Base-by-base conservation (phyloP, 2,113 vertebrate species). In the Aphyosemion australe region DNA sequence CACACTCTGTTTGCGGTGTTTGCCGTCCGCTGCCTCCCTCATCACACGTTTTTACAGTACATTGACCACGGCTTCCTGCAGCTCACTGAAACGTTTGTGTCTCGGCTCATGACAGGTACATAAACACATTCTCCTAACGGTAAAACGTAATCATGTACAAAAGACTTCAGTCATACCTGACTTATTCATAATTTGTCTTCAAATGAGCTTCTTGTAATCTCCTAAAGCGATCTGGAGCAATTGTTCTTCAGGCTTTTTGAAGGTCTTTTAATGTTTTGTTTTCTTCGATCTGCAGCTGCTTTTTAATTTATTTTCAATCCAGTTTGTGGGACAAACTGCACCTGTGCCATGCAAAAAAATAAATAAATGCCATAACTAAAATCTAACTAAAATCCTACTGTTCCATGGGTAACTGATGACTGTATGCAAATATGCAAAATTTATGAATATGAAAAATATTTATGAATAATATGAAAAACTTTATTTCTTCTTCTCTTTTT, bases 1-100 rank as follows among this genome's bases (percentile, higher is more conserved):
- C 93, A 95, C 72, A 95, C 95, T 12, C 84, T 97, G 68, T 92
- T 97, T 43, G 80, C 86, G 0, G 86, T 92, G 26, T 91, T 99
- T 1, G 96, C 94, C 0, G 78, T 95, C 64, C 93, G 91, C 1
- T 97, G 95, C 74, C 95, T 98, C 10, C 95, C 96, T 75, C 83
- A 89, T 71, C 92, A 95, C 67, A 95, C 90, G 32, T 92, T 99
- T 64, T 90, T 99, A 37, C 95, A 96, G 86, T 95, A 96, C 32
- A 92, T 97, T 42, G 95, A 98, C 62, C 91, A 78, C 0, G 93
- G 94, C 6, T 57, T 96, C 55, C 60, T 98, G 71, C 92, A 90
- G 32, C 89, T 96, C 79, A 96, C 95, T 0, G 96, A 97, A 65
- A 92, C 92, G 0, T 94, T 93, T 47, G 92, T 94, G 78, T 90